A percentile compares a stretch with the other conserved stretches of the same genome.
Evolutionary conservation across 1,140 invertebrate genomes (phyloP).

Genomic region (Lordiphosa mommai): DNA sequence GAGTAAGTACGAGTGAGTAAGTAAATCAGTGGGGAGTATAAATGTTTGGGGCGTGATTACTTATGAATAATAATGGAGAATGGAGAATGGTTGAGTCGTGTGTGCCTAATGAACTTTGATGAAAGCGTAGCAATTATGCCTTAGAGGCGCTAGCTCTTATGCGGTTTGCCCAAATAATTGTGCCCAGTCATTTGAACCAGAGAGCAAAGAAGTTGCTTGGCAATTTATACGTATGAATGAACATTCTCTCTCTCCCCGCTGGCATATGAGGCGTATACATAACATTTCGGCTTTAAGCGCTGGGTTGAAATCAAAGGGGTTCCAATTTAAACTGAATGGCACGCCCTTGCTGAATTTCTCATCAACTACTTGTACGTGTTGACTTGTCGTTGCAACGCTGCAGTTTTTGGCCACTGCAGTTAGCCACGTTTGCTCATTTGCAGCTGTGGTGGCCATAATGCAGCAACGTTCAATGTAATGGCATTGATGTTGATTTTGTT

Average conservation of each 20-base stretch:
- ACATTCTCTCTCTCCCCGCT: conserved; percentile 6
- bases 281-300: conserved; percentile 26
- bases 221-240: conserved; percentile 53
- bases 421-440: conserved; percentile 30
- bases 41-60: neutral
- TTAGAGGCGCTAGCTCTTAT: neutral
- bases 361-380: conserved; percentile 37
- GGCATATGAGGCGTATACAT: conserved; percentile 26
- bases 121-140: conserved; percentile 8
- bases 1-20: conserved; percentile 21
- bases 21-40: neutral
- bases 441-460: conserved; percentile 23
- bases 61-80: conserved; percentile 17
- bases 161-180: conserved; percentile 7
- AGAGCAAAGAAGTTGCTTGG: conserved; percentile 11
- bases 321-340: conserved; percentile 6
- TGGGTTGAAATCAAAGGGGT: conserved; percentile 9
- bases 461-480: conserved; percentile 36
- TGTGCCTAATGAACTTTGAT: conserved; percentile 45
- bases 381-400: conserved; percentile 22
- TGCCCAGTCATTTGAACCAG: neutral
- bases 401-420: conserved; percentile 38
- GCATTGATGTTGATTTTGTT: conserved; percentile 20
- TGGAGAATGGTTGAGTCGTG: neutral
- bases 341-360: conserved; percentile 43